Base-by-base conservation (phyloP, 2,797 vertebrate species). In the Emydoidea blandingii region DNA sequence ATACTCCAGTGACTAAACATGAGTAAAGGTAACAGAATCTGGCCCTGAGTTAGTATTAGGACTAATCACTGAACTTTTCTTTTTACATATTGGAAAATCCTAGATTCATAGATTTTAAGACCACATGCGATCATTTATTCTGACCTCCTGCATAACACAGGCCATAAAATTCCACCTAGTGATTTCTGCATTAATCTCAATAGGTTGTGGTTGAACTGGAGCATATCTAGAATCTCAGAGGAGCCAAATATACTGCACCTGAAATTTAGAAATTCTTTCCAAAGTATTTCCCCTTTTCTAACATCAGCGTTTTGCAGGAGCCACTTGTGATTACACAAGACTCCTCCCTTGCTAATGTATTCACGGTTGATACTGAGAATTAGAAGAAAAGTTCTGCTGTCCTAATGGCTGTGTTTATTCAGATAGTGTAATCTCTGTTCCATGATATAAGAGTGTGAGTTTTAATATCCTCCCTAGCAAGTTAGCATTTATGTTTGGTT, bases 391-490 rank as follows among this genome's bases (percentile, higher is more conserved):
- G 41, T 14, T 44, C 14, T 76, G 41, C 44, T 49, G 5, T 78
- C 49, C 78, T 89, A 91, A 56, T 86, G 57, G 29, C 14, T 91
- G 49, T 89, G 52, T 8, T 1, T 78, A 44, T 65, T 84, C 59
- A 88, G 79, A 49, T 31, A 78, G 25, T 49, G 44, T 47, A 78
- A 16, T 76, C 54, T 89, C 87, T 31, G 54, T 85, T 76, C 25
- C 90, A 86, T 0, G 0, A 53, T 56, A 49, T 49, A 81, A 54
- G 79, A 83, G 92, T 92, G 82, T 2, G 52, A 25, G 41, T 59
- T 91, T 72, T 90, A 87, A 90, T 92, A 92, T 50, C 95, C 90
- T 27, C 86, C 49, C 85, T 86, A 72, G 91, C 94, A 53, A 83
- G n/a, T 88, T 76, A 2, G 52, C 84, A 88, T 87, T 95, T 91